Base-by-base conservation (phyloP, 2,888 invertebrate species). In the Notocelia uddmanniana region DNA sequence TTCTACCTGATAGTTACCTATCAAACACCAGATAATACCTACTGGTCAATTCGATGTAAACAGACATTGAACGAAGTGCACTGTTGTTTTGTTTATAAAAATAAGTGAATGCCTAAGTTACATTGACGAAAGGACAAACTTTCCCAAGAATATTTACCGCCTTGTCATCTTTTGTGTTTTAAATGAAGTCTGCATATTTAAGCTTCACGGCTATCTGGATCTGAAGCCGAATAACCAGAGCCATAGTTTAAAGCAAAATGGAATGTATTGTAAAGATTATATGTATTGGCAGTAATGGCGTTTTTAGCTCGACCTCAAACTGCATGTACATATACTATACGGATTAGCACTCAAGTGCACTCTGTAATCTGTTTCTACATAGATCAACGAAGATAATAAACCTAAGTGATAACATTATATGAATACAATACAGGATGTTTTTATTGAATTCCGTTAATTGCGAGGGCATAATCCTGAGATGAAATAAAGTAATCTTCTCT, bases 341-440 rank as follows among this genome's bases (percentile, higher is more conserved):
- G n/a, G n/a, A 64, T 64, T 70, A 26, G 64, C 52, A 64, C 23
- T 48, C 21, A 55, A 58, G 19, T 64, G 57, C 58, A 64, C 18
- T 52, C 41, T 55, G 26, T 45, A 34, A 18, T 52, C 41, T 55
- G 26, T 45, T 23, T 66, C 59, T 66, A 60, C 34, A 60, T 55
- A 31, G 66, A 54, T 60, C 45, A 60, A 6, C 21, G 15, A 21
- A n/a, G 62, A 57, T 63, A 55, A 45, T 26, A 18, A 8, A 15
- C 19, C 13, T 57, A 18, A 18, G 9, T 54, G 59, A 66, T 71
- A 66, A 34, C 18, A 59, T 66, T 18, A 41, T 23, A 58, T 19
- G 15, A 26, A 59, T 31, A 50, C 41, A 67, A 68, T 70, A 73
- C 66, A 62, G 62, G 60, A 68, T 71, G 68, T 62, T 11, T 34